Conservation (phyloP, 2,797 vertebrate species). For the Peromyscus eremicus region DNA sequence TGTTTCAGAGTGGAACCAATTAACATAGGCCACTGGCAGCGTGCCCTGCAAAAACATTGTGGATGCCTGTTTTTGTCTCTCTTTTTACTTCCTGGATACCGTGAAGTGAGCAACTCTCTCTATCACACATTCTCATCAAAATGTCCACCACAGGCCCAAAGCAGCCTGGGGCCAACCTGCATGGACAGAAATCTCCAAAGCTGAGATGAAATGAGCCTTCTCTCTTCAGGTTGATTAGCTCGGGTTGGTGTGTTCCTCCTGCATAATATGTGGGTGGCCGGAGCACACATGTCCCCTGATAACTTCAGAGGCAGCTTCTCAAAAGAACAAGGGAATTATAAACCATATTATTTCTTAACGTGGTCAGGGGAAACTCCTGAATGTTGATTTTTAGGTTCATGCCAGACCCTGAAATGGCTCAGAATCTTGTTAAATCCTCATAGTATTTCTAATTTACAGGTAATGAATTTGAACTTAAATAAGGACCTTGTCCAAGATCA, state of each 20-base stretch:
- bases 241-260: background rate
- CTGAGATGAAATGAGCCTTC: background rate
- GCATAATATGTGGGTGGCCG: background rate
- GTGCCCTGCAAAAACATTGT: background rate
- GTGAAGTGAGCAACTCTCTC: background rate
- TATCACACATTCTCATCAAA: background rate
- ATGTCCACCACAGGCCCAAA: background rate
- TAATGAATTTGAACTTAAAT: background rate
- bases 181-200: background rate
- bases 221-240: background rate
- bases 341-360: background rate
- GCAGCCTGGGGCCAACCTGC: background rate
- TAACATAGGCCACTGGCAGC: background rate
- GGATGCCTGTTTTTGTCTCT: background rate
- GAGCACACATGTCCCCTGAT: background rate
- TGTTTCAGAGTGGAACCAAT: background rate
- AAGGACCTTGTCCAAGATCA: background rate
- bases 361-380: background rate
- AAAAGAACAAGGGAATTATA: background rate
- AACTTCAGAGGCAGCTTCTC: background rate
- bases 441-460: background rate
- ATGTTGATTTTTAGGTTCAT: conserved; percentile 15
- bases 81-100: background rate
- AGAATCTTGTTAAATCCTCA: background rate
- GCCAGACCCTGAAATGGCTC: background rate